phyloP scores from a whole-genome alignment of 2,113 vertebrate species.

The Nycticorax nycticorax region DNA sequence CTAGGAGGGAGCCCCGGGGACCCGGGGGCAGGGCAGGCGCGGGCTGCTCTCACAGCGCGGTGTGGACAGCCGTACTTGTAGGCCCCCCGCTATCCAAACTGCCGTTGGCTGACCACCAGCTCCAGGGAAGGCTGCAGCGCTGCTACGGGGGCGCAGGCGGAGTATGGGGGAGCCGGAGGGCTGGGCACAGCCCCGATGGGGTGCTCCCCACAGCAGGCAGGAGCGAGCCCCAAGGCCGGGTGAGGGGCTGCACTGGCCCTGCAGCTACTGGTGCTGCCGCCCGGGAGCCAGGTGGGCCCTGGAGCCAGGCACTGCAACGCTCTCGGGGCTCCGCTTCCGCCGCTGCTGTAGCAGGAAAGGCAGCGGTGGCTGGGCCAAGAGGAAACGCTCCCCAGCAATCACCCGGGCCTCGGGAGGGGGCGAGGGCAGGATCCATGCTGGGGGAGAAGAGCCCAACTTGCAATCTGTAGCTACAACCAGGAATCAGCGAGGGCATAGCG shows the following conservation, averaged over 20 bases:
- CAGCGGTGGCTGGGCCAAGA: background rate
- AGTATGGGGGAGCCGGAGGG: accelerated
- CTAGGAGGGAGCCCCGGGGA: background rate
- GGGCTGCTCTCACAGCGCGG: accelerated
- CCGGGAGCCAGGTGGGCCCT: background rate
- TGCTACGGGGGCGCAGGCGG: accelerated
- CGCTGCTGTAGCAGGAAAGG: background rate
- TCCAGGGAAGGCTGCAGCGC: background rate
- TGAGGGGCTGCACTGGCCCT: background rate
- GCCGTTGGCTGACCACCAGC: background rate
- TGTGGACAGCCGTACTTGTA: accelerated
- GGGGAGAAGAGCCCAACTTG: background rate
- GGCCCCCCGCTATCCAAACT: background rate
- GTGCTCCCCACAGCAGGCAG: background rate
- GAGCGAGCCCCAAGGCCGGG: background rate
- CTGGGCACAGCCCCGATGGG: background rate
- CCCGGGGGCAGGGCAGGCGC: accelerated
- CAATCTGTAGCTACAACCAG: background rate
- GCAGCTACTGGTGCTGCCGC: background rate
- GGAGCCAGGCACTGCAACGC: accelerated
- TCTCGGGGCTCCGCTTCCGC: background rate
- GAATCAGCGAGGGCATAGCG: accelerated
- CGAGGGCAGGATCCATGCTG: accelerated
- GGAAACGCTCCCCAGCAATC: background rate
- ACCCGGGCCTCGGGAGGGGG: background rate